phyloP scores from a whole-genome alignment of 92 coral and sea anemone genomes.

The Chrysogorgia sp. region DNA sequence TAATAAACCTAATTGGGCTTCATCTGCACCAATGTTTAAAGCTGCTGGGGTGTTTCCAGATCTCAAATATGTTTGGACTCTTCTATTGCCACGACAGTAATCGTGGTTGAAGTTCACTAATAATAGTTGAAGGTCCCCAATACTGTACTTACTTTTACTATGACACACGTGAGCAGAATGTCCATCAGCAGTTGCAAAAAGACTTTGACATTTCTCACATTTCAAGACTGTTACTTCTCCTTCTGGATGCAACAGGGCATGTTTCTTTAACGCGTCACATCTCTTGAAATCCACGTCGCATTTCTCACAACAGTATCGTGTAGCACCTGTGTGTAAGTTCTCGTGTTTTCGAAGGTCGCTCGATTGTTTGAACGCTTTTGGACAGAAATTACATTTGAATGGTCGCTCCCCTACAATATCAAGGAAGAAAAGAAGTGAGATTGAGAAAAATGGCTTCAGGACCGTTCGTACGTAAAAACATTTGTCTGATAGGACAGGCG shows the following conservation, averaged over 20 bases:
- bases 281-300: slow-evolving; percentile 95
- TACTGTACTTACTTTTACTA: slow-evolving; percentile 31
- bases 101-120: no score
- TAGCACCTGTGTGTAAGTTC: slow-evolving; percentile 98
- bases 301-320: slow-evolving; percentile 92
- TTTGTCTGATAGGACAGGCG: no score
- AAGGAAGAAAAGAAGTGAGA: neutral
- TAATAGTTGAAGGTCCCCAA: no score
- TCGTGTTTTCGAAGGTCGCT: slow-evolving; percentile 97
- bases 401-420: slow-evolving; percentile 81
- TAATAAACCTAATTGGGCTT: no score
- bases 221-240: slow-evolving; percentile 59
- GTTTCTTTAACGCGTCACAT: slow-evolving; percentile 95
- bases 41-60: no score
- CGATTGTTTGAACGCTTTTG: slow-evolving; percentile 97
- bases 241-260: slow-evolving; percentile 80
- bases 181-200: slow-evolving; percentile 36
- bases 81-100: neutral
- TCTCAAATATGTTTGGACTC: no score
- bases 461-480: no score
- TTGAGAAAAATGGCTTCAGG: no score
- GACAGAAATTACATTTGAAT: slow-evolving; percentile 93
- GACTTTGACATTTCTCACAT: slow-evolving; percentile 43
- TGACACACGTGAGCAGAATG: slow-evolving; percentile 18
- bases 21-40: no score